Evolutionary conservation across 2,113 vertebrate species (phyloP).

Genomic region (Leptocoma aspasia): DNA sequence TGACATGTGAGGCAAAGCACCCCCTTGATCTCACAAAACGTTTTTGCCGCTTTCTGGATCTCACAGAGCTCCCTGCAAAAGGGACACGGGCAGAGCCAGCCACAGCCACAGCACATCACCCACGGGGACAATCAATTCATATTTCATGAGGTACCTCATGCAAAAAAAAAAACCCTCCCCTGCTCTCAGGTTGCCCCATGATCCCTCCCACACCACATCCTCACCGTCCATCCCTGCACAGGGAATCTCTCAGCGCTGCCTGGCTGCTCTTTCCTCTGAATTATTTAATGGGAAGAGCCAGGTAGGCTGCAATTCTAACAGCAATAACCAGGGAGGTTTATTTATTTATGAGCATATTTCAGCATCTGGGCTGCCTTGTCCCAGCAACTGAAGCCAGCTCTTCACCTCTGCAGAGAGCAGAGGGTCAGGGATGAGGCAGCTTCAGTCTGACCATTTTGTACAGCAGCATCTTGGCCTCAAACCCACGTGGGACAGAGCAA

Average conservation of each 20-base stretch:
- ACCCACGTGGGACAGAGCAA: neutral
- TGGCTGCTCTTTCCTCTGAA: neutral
- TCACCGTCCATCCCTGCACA: neutral
- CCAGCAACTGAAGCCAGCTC: neutral
- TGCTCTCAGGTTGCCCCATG: neutral
- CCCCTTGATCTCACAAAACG: neutral
- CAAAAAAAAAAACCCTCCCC: neutral
- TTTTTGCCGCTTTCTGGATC: neutral
- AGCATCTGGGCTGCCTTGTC: neutral
- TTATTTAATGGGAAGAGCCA: neutral
- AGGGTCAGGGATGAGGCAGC: neutral
- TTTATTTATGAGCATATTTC: neutral
- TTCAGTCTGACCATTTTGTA: neutral
- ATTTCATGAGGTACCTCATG: neutral
- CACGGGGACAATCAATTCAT: neutral
- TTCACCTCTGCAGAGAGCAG: neutral
- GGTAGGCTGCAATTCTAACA: slow-evolving; percentile 19
- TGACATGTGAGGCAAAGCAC: too few species aligned
- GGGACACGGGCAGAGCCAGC: neutral
- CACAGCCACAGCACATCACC: neutral
- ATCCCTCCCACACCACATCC: neutral
- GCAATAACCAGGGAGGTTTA: neutral
- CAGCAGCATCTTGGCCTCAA: neutral
- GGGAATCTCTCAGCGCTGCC: neutral
- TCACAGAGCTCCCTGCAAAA: fast-evolving